Conservation (phyloP, 2,888 invertebrate genomes). For the Auanema sp. region DNA sequence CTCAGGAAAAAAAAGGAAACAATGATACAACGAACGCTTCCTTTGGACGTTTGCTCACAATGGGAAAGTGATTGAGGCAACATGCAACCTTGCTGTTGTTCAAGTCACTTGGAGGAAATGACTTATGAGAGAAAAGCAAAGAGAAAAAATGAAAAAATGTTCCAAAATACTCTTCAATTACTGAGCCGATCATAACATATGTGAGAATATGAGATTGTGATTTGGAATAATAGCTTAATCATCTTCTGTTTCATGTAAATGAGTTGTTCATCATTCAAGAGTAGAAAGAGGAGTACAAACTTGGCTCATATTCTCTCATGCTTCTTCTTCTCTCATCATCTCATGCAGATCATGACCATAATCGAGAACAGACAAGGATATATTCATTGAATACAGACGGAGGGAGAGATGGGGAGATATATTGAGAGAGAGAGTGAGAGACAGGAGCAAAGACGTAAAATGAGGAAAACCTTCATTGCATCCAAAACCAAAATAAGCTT, state of each 20-base stretch:
- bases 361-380: neutral
- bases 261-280: too few species aligned
- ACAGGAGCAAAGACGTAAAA: neutral
- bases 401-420: conserved; percentile 5
- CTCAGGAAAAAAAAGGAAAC: neutral
- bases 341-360: neutral
- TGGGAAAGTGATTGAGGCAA: neutral
- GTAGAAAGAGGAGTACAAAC: too few species aligned
- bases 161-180: neutral
- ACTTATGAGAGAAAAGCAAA: conserved; percentile 5
- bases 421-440: conserved; percentile 1
- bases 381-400: conserved; percentile 1
- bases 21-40: neutral
- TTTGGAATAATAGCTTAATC: conserved; percentile 1
- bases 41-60: too few species aligned
- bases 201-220: neutral
- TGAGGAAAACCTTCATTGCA: neutral
- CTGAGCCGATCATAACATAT: neutral
- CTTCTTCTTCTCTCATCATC: too few species aligned
- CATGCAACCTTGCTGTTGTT: neutral
- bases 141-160: neutral
- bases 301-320: too few species aligned
- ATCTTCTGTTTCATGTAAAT: too few species aligned
- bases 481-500: conserved; percentile 1
- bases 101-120: neutral